These are phyloP conservation scores for Crepidodera aurea DNA, from an alignment of 2,888 invertebrate genomes.

Conservation along the genomic window DNA sequence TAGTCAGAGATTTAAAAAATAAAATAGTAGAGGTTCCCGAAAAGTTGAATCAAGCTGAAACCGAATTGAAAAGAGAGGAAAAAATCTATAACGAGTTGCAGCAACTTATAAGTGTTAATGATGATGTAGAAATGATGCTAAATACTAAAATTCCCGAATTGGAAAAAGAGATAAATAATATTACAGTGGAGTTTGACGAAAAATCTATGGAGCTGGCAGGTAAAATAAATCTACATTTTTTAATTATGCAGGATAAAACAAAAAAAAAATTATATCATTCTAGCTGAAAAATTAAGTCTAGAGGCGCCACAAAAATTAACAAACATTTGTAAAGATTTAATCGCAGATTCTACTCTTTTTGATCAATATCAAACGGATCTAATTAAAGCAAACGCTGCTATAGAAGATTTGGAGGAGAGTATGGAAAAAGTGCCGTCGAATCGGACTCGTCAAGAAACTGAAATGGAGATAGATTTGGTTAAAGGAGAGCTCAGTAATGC, in stretches of 20 bases:
- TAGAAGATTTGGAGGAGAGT: constrained; percentile 60
- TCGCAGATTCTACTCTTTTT: constrained; percentile 78
- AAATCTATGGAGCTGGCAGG: constrained; percentile 59
- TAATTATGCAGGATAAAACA: background rate
- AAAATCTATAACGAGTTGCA: constrained; percentile 73
- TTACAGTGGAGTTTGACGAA: constrained; percentile 65
- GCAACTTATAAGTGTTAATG: constrained; percentile 73
- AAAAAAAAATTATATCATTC: background rate
- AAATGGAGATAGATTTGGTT: constrained; percentile 64
- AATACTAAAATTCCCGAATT: constrained; percentile 71
- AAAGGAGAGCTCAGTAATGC: constrained; percentile 62
- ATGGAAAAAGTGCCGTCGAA: constrained; percentile 55
- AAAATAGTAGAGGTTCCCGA: constrained; percentile 76
- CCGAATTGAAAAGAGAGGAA: constrained; percentile 70
- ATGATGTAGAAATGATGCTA: constrained; percentile 69
- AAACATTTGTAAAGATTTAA: constrained; percentile 66
- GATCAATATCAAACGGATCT: constrained; percentile 74
- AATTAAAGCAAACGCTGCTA: constrained; percentile 62
- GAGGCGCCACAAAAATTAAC: constrained; percentile 62
- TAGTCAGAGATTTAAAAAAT: constrained; percentile 69
- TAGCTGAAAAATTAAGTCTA: constrained; percentile 59
- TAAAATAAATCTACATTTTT: too few species aligned
- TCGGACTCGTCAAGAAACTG: constrained; percentile 63
- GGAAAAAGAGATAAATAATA: constrained; percentile 64
- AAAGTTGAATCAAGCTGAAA: constrained; percentile 69